Evolutionary conservation across 2,113 vertebrate genomes (phyloP).

Genomic region (Pachycephala philippinensis): DNA sequence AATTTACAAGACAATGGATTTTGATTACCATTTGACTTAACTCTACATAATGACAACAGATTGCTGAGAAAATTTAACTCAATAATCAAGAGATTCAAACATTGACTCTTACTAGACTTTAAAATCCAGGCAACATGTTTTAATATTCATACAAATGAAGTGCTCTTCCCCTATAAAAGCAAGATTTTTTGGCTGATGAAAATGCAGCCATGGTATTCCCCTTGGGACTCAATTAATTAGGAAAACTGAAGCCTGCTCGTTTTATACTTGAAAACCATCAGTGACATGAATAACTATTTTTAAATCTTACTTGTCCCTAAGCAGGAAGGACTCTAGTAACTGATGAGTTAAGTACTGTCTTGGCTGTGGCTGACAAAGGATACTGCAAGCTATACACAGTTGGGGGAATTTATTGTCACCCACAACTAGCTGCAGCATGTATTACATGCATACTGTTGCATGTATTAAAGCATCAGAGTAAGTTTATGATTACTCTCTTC

Average conservation of each 20-base stretch:
- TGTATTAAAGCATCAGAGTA: background rate
- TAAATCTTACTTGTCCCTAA: background rate
- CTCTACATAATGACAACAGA: background rate
- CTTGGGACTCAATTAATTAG: constrained; percentile 47
- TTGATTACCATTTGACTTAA: constrained; percentile 14
- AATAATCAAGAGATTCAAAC: constrained; percentile 36
- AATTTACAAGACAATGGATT: constrained; percentile 31
- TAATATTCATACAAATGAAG: constrained; percentile 15
- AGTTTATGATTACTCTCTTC: background rate
- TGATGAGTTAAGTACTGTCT: background rate
- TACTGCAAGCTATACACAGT: background rate
- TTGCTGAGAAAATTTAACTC: constrained; percentile 26
- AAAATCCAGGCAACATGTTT: constrained; percentile 4
- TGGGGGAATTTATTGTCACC: background rate
- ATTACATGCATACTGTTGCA: background rate
- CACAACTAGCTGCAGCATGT: background rate
- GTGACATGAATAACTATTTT: constrained; percentile 20
- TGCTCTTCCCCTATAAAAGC: background rate
- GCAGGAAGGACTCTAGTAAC: background rate
- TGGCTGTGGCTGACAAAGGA: background rate
- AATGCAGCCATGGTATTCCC: background rate
- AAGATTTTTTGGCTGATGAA: background rate
- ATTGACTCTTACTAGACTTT: constrained; percentile 7
- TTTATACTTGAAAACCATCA: constrained; percentile 6
- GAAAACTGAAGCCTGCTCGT: background rate